phyloP scores from a whole-genome alignment of 2,113 vertebrate species.

The Salvelinus alpinus region DNA sequence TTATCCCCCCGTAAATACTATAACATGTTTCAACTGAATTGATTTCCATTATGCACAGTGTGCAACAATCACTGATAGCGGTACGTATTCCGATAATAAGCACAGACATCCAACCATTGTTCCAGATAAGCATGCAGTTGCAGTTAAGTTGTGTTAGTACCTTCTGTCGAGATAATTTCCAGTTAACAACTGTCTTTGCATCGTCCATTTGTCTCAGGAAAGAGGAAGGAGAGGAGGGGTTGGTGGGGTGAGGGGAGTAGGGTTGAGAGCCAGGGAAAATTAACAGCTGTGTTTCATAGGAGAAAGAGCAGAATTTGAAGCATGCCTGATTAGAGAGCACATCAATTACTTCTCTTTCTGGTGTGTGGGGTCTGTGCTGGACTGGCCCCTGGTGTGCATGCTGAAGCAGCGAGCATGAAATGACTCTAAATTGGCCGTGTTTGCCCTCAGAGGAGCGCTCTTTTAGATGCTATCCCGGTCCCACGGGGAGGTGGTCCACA shows the following conservation, averaged over 20 bases:
- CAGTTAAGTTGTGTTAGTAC: constrained; percentile 19
- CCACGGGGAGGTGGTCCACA: constrained; percentile 71
- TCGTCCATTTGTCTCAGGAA: constrained; percentile 7
- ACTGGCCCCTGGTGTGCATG: constrained; percentile 49
- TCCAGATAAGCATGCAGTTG: constrained; percentile 8
- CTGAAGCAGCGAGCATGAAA: constrained; percentile 70
- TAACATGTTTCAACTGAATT: too few relatives aligned
- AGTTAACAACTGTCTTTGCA: constrained; percentile 34
- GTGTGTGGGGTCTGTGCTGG: constrained; percentile 52
- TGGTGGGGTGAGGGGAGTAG: neutral
- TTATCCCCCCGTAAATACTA: too few relatives aligned
- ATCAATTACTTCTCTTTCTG: constrained; percentile 59
- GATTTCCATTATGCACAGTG: too few relatives aligned
- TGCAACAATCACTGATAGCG: neutral
- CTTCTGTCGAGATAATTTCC: constrained; percentile 15
- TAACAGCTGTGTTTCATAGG: constrained; percentile 64
- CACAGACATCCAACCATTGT: neutral
- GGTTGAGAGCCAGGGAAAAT: constrained; percentile 8
- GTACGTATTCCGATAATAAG: neutral
- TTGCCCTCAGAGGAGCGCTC: constrained; percentile 68
- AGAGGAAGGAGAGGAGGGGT: constrained; percentile 3
- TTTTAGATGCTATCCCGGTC: constrained; percentile 76
- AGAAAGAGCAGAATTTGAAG: constrained; percentile 53
- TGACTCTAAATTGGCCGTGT: constrained; percentile 73
- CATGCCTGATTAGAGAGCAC: constrained; percentile 58